Percentiles rank a stretch among this genome's conserved stretches.
Conservation (phyloP, 2,888 invertebrate genomes). For the Bombylius discolor region DNA sequence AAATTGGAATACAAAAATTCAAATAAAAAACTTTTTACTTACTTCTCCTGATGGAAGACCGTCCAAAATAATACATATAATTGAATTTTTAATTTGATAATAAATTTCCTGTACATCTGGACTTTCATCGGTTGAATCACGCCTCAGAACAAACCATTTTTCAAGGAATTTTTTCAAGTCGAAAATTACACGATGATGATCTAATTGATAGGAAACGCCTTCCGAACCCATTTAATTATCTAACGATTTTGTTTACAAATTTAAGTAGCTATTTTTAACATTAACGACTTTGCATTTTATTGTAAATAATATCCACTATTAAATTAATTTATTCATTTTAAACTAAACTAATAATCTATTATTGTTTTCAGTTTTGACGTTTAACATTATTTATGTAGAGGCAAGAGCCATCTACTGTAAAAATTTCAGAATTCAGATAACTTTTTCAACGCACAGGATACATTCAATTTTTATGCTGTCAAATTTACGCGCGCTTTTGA, state of each 20-base stretch:
- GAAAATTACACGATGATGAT: conserved; percentile 10
- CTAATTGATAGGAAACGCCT: neutral
- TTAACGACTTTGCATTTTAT: too few species aligned
- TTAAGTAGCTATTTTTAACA: too few species aligned
- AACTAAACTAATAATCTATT: too few species aligned
- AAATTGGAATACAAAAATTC: neutral
- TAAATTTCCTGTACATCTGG: conserved; percentile 9
- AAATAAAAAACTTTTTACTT: neutral
- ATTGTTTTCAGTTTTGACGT: too few species aligned
- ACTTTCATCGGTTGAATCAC: conserved; percentile 11
- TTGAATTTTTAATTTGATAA: conserved; percentile 11
- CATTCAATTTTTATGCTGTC: too few species aligned
- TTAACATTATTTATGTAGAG: too few species aligned
- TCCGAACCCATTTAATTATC: neutral
- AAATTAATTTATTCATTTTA: too few species aligned
- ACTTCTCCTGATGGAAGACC: conserved; percentile 12
- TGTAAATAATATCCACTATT: too few species aligned
- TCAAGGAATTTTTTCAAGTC: conserved; percentile 18
- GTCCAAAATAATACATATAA: conserved; percentile 14
- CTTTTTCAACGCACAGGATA: too few species aligned
- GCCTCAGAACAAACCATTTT: conserved; percentile 14
- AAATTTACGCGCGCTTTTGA: too few species aligned
- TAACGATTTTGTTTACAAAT: neutral
- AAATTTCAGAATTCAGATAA: too few species aligned
- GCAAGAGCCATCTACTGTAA: too few species aligned